Percentiles rank a stretch among this genome's conserved stretches.
Evolutionary conservation across 2,113 vertebrate species (phyloP).

Genomic region (Eolophus roseicapilla): DNA sequence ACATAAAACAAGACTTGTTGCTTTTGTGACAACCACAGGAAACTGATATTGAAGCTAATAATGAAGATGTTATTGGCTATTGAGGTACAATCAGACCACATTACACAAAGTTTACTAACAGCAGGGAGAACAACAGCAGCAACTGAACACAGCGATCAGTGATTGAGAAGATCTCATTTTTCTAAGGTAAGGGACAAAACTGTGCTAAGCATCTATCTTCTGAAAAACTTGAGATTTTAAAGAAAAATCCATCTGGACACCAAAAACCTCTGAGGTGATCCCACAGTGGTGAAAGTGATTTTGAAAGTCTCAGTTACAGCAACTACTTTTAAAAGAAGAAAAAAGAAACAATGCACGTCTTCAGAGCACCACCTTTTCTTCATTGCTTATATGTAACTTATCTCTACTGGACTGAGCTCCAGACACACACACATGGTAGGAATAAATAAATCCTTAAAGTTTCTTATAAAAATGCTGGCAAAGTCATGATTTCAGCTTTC

Average conservation of each 20-base stretch:
- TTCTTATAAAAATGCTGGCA: neutral
- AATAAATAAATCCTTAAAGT: neutral
- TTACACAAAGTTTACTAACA: neutral
- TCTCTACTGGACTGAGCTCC: neutral
- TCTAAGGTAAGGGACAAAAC: neutral
- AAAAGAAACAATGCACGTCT: neutral
- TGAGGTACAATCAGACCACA: neutral
- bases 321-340: neutral
- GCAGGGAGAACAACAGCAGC: neutral
- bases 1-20: neutral
- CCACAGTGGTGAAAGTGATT: neutral
- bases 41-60: neutral
- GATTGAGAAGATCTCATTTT: neutral
- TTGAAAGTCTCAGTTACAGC: neutral
- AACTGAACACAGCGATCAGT: neutral
- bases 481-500: neutral
- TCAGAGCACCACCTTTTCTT: neutral
- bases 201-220: neutral
- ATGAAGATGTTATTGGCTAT: neutral
- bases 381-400: neutral
- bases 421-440: neutral
- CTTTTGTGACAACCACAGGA: neutral
- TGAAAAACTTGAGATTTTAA: neutral
- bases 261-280: neutral
- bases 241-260: neutral